Base-by-base conservation (phyloP, 2,888 invertebrate genomes). In the Macrosiphum euphorbiae region DNA sequence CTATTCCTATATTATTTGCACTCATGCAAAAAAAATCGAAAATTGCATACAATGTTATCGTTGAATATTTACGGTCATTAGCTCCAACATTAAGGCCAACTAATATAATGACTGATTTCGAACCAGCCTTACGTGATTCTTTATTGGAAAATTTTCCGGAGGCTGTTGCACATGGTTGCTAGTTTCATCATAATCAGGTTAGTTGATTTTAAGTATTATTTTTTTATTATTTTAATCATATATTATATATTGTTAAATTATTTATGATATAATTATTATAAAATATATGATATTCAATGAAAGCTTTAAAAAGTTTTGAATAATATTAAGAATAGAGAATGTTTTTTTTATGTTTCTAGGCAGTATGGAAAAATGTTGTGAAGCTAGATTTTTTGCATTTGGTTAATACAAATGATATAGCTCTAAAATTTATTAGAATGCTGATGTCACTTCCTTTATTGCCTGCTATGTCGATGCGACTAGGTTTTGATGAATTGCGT, bases 281-380 rank as follows among this genome's bases (percentile, higher is more conserved):
- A 61, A 61, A 61, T 61, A 26, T 61, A 61, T 61, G 58, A 61
- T 61, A 61, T 61, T 0, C 28, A 61, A 61, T 61, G 58, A 61
- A 61, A 61, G 58, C 58, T 61, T 61, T 61, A 61, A 61, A 61
- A 61, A 61, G 58, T 61, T 61, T 61, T 1, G 10, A 61, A 61
- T 61, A 28, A 61, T 61, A 61, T 61, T 61, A 61, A 61, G 58
- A 61, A 61, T 28, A 61, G 58, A 61, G 58, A 61, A 28, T 61
- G 58, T 78, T 35, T 78, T 35, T 78, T 78, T 78, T 78, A 35
- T 78, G 35, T 78, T 78, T 78, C 78, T 35, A 78, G 78, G 78
- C 78, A 35, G n/a, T 78, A 78, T 78, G 78, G 78, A 78, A 78
- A 78, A 78, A 78, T 35, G 78, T 78, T 78, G 78, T 78, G 35